Evolutionary conservation across 2,797 vertebrate genomes (phyloP), one percentile per base, ranked within the genome.

Genomic region (Enteromius paludinosus): DNA sequence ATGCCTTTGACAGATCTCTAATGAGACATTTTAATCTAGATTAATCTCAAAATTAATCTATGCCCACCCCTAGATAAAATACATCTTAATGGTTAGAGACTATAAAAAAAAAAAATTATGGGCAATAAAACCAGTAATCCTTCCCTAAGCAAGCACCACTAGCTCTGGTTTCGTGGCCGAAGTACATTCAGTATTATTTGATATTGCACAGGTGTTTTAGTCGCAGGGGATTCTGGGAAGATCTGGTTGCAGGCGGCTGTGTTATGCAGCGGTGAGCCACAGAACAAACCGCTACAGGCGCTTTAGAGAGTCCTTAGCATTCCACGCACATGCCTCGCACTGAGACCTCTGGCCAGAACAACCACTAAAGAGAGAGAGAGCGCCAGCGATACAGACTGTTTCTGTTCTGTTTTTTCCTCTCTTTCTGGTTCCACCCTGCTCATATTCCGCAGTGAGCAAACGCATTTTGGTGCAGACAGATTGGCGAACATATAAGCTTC

Each of bases 271-370:
- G 35, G 76, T 68, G 70, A 78, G 52, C 74, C 71, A 82, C 73
- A 82, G 65, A 85, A 71, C 69, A 79, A 54, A 75, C 59, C 20
- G 38, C 82, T 70, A 79, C 84, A 85, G 84, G 14, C 86, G 79
- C 78, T 78, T 77, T 72, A 15, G 49, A 74, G 65, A 70, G 84
- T 91, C 87, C 78, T 93, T 92, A 89, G 91, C 87, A 93, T 94
- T 93, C 92, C 75, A 86, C 84, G 83, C 91, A 92, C 90, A 83
- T 87, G 87, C 88, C 79, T 56, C 89, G 78, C 85, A 87, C 89
- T 75, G 89, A 86, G 83, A 89, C 91, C 84, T 79, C 89, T 85
- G 80, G 89, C 89, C 91, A 84, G 73, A 88, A 83, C 80, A 82
- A 83, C 89, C 86, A 88, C 88, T 84, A 83, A 90, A 73, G 74